phyloP scores from a whole-genome alignment of 2,888 invertebrate species.

The Drosophila atripex region DNA sequence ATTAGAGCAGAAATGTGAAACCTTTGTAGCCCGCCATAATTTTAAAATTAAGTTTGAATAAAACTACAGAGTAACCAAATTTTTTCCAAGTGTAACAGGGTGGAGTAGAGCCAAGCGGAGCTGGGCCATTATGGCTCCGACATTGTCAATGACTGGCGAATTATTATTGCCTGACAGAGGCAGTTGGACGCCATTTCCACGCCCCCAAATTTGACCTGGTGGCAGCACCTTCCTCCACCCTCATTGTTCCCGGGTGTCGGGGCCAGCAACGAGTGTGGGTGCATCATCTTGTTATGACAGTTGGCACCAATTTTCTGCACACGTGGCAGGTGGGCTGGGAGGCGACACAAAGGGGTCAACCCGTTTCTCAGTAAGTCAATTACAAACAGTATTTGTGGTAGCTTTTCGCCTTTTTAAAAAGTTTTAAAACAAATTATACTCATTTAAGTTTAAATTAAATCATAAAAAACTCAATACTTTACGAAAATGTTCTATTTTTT shows the following conservation, averaged over 20 bases:
- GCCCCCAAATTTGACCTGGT: constrained; percentile 2
- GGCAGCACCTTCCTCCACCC: constrained; percentile 6
- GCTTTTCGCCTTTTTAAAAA: neutral
- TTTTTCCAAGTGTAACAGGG: constrained; percentile 1
- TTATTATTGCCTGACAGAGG: constrained; percentile 75
- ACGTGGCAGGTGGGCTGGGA: constrained; percentile 43
- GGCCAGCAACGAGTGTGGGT: constrained; percentile 9
- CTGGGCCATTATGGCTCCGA: constrained; percentile 67
- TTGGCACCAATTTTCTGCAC: constrained; percentile 65
- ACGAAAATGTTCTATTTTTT: neutral
- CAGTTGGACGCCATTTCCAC: constrained; percentile 58
- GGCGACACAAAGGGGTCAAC: constrained; percentile 31
- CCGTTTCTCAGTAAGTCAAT: constrained; percentile 70
- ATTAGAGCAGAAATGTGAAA: no score
- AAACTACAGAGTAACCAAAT: neutral
- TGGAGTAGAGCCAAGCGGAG: constrained; percentile 48
- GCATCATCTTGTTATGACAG: constrained; percentile 69
- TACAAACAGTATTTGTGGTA: constrained; percentile 31
- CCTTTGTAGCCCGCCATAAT: neutral
- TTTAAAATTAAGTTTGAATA: neutral
- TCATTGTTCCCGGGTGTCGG: constrained; percentile 21
- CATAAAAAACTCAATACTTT: neutral
- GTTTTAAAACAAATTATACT: neutral
- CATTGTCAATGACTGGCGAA: constrained; percentile 76
- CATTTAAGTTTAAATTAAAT: neutral